Evolutionary conservation across 1,140 invertebrate species (phyloP).

Genomic region (Homarus americanus): DNA sequence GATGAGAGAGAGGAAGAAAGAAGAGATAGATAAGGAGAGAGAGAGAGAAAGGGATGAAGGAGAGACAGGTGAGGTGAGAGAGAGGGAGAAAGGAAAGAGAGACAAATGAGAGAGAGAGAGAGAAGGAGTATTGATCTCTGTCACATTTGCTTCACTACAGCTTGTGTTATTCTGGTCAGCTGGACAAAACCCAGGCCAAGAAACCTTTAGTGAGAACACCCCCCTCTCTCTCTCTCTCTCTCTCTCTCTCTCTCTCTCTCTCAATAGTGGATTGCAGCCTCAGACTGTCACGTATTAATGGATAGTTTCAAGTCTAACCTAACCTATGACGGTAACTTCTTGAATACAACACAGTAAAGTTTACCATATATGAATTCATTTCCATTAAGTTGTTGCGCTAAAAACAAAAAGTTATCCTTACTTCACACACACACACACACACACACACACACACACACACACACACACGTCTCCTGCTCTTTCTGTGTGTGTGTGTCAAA

Average conservation of each 20-base stretch:
- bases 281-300: too few species aligned
- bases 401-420: too few species aligned
- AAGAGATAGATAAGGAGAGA: not conserved
- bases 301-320: too few species aligned
- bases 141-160: too few species aligned
- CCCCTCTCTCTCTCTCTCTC: not conserved
- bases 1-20: not conserved
- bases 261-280: too few species aligned
- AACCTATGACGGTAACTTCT: too few species aligned
- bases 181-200: too few species aligned
- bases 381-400: too few species aligned
- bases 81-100: slow-evolving; percentile 22
- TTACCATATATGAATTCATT: too few species aligned
- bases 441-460: slow-evolving; percentile 26
- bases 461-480: not conserved
- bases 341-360: too few species aligned
- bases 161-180: too few species aligned
- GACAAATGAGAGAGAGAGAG: slow-evolving; percentile 32
- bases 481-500: not conserved
- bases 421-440: slow-evolving; percentile 11
- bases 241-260: not conserved
- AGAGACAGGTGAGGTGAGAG: not conserved
- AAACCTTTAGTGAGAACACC: too few species aligned
- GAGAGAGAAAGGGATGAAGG: not conserved
- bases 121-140: slow-evolving; percentile 20